Percentiles rank a stretch among this genome's conserved stretches.
Evolutionary conservation across 1,140 invertebrate genomes (phyloP).

Genomic region (Ridgeia piscesae): DNA sequence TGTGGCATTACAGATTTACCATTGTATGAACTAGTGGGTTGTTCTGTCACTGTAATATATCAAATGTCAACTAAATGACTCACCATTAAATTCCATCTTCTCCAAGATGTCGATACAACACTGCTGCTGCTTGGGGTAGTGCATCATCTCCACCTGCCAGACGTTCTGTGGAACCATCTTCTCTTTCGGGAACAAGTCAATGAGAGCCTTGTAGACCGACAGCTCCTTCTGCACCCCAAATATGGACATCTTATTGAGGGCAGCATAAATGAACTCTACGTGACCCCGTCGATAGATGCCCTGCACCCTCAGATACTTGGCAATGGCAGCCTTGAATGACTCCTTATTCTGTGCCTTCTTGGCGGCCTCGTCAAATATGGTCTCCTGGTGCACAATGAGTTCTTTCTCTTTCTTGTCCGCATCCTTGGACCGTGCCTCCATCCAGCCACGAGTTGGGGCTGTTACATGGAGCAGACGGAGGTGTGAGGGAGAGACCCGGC

Average conservation of each 20-base stretch:
- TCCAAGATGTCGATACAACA: slow-evolving; percentile 83
- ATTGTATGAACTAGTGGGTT: too few species aligned
- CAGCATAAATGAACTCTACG: slow-evolving; percentile 90
- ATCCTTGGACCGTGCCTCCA: slow-evolving; percentile 29
- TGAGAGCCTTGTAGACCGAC: slow-evolving; percentile 84
- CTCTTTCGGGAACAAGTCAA: slow-evolving; percentile 91
- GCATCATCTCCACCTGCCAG: slow-evolving; percentile 72
- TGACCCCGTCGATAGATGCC: slow-evolving; percentile 66
- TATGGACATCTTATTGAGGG: slow-evolving; percentile 83
- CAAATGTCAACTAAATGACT: slow-evolving; percentile 32
- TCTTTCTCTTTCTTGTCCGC: slow-evolving; percentile 28
- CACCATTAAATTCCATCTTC: slow-evolving; percentile 88
- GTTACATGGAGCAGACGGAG: background rate
- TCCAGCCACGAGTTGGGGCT: background rate
- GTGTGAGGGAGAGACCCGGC: background rate
- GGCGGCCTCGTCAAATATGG: slow-evolving; percentile 28
- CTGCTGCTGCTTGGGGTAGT: slow-evolving; percentile 93
- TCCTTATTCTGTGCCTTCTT: slow-evolving; percentile 28
- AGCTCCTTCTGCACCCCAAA: slow-evolving; percentile 85
- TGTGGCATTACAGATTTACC: too few species aligned
- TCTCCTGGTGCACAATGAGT: slow-evolving; percentile 22
- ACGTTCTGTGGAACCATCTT: slow-evolving; percentile 78
- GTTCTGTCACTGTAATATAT: too few species aligned
- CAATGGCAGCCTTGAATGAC: slow-evolving; percentile 39
- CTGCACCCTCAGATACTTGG: slow-evolving; percentile 41